Evolutionary conservation across 2,113 vertebrate species (phyloP).

Genomic region (Erinaceus europaeus): DNA sequence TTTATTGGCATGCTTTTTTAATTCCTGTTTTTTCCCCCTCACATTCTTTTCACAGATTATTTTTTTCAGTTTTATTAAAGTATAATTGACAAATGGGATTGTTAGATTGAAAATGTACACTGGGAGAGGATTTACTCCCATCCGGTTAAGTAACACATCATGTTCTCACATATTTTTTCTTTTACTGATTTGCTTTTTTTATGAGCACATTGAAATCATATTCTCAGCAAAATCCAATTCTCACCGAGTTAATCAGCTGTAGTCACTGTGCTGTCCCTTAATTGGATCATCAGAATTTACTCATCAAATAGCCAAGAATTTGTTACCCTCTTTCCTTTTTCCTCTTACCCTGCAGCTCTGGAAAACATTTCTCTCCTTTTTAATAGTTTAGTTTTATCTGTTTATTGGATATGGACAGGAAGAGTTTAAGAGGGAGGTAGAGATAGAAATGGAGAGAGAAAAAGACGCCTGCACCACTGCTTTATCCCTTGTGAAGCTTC

Average conservation of each 20-base stretch:
- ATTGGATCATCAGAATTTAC: not conserved
- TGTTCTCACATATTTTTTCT: not conserved
- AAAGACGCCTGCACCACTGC: no score
- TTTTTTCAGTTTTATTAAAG: not conserved
- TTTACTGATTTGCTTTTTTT: not conserved
- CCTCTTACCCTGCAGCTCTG: no score
- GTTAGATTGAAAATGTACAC: accelerated
- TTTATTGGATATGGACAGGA: no score
- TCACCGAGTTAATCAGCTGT: not conserved
- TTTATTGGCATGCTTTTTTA: not conserved
- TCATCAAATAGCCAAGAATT: not conserved
- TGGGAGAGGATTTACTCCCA: not conserved
- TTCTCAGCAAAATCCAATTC: not conserved
- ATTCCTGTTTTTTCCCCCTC: not conserved
- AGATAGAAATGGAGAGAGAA: no score
- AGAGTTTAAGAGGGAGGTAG: no score
- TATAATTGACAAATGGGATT: not conserved
- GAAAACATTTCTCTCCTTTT: not conserved
- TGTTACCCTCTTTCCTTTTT: not conserved
- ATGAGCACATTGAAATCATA: not conserved
- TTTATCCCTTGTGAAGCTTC: no score
- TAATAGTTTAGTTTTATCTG: not conserved
- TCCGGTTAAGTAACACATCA: not conserved
- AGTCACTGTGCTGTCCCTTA: not conserved
- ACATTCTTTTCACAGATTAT: not conserved